phyloP scores from a whole-genome alignment of 23 tunicate genomes.

The Diplosoma virens region DNA sequence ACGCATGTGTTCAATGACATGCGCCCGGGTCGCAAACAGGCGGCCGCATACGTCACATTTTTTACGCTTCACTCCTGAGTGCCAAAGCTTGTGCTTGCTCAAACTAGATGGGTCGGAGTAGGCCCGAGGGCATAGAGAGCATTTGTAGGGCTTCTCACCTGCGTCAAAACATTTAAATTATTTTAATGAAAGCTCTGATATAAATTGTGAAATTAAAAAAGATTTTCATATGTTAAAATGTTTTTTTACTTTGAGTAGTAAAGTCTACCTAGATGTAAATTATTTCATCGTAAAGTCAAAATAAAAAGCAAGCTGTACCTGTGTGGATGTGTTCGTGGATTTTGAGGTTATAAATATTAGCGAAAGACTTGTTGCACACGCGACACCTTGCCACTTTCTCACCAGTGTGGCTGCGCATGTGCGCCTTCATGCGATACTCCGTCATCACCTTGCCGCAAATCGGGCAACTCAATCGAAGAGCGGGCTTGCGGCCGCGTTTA shows the following conservation, averaged over 20 bases:
- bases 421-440: slow-evolving; percentile 30
- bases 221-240: too few species aligned
- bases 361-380: slow-evolving; percentile 41
- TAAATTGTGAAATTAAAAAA: too few species aligned
- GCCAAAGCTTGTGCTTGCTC: slow-evolving; percentile 72
- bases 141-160: slow-evolving; percentile 49
- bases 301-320: neutral
- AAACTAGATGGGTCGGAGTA: slow-evolving; percentile 70
- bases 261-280: too few species aligned
- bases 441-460: slow-evolving; percentile 45
- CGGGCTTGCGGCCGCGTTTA: slow-evolving; percentile 57
- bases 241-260: too few species aligned
- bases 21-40: slow-evolving; percentile 37
- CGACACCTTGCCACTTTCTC: slow-evolving; percentile 47
- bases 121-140: slow-evolving; percentile 25
- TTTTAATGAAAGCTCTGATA: neutral
- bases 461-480: slow-evolving; percentile 44
- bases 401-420: slow-evolving; percentile 53
- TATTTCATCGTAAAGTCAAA: neutral
- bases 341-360: slow-evolving; percentile 50
- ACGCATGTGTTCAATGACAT: slow-evolving; percentile 62
- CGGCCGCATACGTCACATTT: slow-evolving; percentile 46
- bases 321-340: slow-evolving; percentile 64
- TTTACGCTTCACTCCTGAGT: slow-evolving; percentile 63
- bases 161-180: neutral